Evolutionary conservation across 64 coral and sea anemone genomes (phyloP).

Genomic region (Stichodactyla helianthus): DNA sequence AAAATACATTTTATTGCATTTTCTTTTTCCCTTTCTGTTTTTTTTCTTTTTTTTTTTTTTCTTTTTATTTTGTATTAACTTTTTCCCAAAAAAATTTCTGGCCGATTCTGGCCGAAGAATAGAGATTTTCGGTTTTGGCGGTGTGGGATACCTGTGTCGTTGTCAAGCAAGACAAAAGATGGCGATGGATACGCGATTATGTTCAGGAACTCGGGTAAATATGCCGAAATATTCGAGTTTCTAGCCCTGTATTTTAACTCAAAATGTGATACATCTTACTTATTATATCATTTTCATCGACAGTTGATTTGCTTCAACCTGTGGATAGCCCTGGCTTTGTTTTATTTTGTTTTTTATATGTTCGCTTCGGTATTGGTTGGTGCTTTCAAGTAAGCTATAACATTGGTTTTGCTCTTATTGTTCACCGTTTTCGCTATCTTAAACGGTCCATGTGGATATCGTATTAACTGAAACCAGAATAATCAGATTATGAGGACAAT

Average conservation of each 20-base stretch:
- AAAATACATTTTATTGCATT: not conserved
- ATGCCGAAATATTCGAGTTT: not conserved
- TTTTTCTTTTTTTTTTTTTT: not conserved
- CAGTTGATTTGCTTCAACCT: slow-evolving; percentile 85
- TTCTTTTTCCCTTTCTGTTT: not conserved
- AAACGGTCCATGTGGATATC: not conserved
- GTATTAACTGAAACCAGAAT: not conserved
- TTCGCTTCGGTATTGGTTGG: slow-evolving; percentile 72
- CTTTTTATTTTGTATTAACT: not conserved
- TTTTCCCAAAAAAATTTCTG: not conserved
- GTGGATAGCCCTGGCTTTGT: slow-evolving; percentile 51
- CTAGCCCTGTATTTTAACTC: not conserved
- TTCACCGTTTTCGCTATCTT: not conserved
- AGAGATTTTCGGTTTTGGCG: not conserved
- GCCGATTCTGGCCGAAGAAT: no score
- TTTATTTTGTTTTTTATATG: slow-evolving; percentile 89
- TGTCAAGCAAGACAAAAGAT: slow-evolving; percentile 19
- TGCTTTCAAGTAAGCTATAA: slow-evolving; percentile 63
- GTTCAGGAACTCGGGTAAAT: slow-evolving; percentile 27
- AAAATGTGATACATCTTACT: not conserved
- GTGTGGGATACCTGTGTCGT: slow-evolving; percentile 1
- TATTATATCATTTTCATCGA: slow-evolving; percentile 7
- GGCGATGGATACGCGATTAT: slow-evolving; percentile 19
- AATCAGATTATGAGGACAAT: not conserved
- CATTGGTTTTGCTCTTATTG: not conserved